A percentile compares a stretch with the other conserved stretches of the same genome.
Conservation (phyloP, 2,113 vertebrate species). For the Varanus salvator region DNA sequence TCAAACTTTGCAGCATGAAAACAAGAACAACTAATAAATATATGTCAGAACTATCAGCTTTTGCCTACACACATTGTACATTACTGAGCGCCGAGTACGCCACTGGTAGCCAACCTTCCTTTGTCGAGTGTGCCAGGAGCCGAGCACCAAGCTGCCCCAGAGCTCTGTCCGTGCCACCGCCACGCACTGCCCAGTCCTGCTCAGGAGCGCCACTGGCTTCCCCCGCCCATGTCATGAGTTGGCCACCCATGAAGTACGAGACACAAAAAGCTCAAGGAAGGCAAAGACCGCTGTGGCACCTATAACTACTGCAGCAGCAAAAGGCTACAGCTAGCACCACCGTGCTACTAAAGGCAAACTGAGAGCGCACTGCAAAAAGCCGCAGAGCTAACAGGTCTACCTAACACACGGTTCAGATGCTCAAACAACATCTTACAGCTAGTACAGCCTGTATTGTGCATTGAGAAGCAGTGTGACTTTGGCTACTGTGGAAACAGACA, state of each 20-base stretch:
- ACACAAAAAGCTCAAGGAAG: not conserved
- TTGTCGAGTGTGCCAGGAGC: not conserved
- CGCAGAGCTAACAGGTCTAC: not conserved
- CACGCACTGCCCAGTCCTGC: not conserved
- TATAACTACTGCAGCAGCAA: not conserved
- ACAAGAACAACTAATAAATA: not conserved
- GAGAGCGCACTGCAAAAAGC: not conserved
- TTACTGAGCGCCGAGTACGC: not conserved
- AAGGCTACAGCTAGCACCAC: not conserved
- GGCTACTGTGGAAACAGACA: not conserved
- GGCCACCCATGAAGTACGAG: not conserved
- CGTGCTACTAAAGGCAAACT: no score
- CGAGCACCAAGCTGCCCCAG: no score
- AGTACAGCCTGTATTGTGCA: not conserved
- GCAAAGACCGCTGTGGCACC: not conserved
- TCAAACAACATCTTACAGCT: not conserved
- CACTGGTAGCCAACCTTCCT: not conserved
- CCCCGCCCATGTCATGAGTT: not conserved
- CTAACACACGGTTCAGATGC: not conserved
- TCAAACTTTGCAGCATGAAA: conserved; percentile 27
- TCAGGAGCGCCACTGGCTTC: not conserved
- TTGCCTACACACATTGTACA: not conserved
- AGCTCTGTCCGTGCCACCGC: no score
- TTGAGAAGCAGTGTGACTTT: not conserved
- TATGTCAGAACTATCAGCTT: not conserved